Evolutionary conservation across 2,113 vertebrate genomes (phyloP).

Genomic region (Tringa solitaria): DNA sequence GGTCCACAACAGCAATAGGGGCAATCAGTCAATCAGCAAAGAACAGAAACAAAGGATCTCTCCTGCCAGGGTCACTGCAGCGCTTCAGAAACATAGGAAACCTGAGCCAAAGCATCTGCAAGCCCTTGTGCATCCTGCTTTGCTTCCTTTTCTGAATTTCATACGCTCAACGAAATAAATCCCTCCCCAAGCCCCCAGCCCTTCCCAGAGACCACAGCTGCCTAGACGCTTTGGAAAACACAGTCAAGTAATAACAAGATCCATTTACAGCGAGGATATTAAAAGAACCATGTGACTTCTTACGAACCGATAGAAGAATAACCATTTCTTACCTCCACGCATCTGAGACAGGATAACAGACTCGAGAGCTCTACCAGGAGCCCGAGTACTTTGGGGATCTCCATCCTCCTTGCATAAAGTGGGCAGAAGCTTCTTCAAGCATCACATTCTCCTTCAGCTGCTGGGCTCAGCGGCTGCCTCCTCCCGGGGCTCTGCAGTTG

Average conservation of each 20-base stretch:
- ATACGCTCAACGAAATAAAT: background rate
- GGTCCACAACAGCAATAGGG: background rate
- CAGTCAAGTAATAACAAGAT: background rate
- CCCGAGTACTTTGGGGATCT: background rate
- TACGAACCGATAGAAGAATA: background rate
- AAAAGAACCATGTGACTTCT: background rate
- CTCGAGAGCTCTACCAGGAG: background rate
- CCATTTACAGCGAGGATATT: background rate
- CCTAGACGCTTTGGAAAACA: background rate
- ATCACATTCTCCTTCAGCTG: background rate
- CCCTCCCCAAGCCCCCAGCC: background rate
- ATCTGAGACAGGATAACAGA: slow-evolving; percentile 17
- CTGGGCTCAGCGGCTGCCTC: background rate
- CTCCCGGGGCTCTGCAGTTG: background rate
- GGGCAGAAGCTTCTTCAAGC: slow-evolving; percentile 12
- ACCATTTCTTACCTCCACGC: slow-evolving; percentile 50
- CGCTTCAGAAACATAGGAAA: background rate
- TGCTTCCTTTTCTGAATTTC: background rate
- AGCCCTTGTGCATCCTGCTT: background rate
- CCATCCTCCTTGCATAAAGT: slow-evolving; percentile 18
- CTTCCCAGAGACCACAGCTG: background rate
- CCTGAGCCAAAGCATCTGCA: slow-evolving; percentile 37
- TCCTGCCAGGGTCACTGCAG: background rate
- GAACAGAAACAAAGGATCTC: slow-evolving; percentile 11
- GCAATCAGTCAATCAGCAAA: background rate